A percentile compares a stretch with the other conserved stretches of the same genome.
Evolutionary conservation across 1,140 invertebrate species (phyloP).

Genomic region (Nasonia giraulti): DNA sequence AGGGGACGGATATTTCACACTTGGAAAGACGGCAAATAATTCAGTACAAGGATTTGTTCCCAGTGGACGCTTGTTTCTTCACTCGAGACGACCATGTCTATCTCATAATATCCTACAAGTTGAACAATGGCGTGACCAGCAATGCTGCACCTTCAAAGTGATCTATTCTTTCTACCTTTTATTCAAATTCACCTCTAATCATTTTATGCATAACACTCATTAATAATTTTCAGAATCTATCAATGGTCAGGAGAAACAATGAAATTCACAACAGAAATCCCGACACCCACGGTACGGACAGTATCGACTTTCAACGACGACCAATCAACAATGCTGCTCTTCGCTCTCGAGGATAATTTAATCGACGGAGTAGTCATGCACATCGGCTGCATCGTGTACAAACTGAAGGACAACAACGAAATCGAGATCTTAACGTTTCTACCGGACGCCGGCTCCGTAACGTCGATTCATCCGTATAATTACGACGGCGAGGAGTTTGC

Average conservation of each 20-base stretch:
- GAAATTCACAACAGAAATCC: conserved; percentile 53
- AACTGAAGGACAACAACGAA: background rate
- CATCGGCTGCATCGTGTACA: background rate
- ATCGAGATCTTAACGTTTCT: background rate
- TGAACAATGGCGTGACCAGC: background rate
- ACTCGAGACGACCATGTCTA: conserved; percentile 54
- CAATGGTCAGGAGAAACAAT: conserved; percentile 65
- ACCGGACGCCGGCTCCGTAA: background rate
- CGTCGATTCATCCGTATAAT: conserved; percentile 55
- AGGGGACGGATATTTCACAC: conserved; percentile 23
- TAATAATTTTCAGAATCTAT: conserved; percentile 60
- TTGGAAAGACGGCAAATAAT: conserved; percentile 56
- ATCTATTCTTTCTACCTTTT: conserved; percentile 4
- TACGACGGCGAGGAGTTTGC: conserved; percentile 52
- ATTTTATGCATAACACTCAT: background rate
- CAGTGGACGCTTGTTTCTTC: conserved; percentile 61
- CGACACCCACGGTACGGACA: conserved; percentile 45
- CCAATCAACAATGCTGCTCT: conserved; percentile 58
- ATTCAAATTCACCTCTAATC: background rate
- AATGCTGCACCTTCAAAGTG: conserved; percentile 54
- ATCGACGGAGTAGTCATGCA: background rate
- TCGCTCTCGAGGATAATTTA: conserved; percentile 50
- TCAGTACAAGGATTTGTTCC: conserved; percentile 13
- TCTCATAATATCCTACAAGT: conserved; percentile 56
- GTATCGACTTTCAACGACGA: conserved; percentile 56